Evolutionary conservation across 2,888 invertebrate species (phyloP), one percentile per base, ranked within the genome.

Genomic region (Stramonita haemastoma): DNA sequence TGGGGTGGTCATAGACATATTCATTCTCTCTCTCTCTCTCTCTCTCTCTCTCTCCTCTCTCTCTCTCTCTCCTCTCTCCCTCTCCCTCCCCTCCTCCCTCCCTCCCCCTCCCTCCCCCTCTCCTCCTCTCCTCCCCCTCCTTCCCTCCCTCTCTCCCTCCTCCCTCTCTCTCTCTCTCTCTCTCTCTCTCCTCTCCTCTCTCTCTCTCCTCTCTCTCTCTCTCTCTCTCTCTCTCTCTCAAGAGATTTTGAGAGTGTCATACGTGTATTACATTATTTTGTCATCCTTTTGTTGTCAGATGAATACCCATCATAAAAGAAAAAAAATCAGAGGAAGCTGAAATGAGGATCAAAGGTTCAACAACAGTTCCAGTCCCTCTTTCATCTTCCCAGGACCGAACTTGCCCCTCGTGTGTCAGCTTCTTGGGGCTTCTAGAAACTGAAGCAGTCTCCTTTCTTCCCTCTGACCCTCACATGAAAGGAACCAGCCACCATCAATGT

Each of bases 21-120:
- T n/a, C n/a, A n/a, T n/a, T n/a, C 46, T 46, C 46, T 46, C 46
- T 46, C 46, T 81, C 81, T 81, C 81, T 81, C 81, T 81, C 34
- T 81, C 34, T 81, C 81, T 81, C 81, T 81, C 34, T 81, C 81
- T 81, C 81, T 81, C 34, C 34, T 34, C 29, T 17, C 34, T 34
- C 34, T 34, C 34, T 34, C 34, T 29, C 34, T 34, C 34, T 34
- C 32, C 32, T 79, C 79, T 79, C n/a, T 29, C 29, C 11, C n/a
- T 77, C 26, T 77, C 26, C n/a, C 29, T n/a, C 79, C 6, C 79
- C 13, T 32, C 13, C 13, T 22, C 34, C 19, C 34, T 17, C 81
- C 34, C 32, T 81, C 34, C 15, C 81, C 34, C 11, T 81, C 81
- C 34, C 0, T 17, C 11, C n/a, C 5, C 17, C 34, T 34, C 34